These are phyloP conservation scores for Glareola pratincola DNA, from an alignment of 2,113 vertebrate genomes.

Conservation along the genomic window DNA sequence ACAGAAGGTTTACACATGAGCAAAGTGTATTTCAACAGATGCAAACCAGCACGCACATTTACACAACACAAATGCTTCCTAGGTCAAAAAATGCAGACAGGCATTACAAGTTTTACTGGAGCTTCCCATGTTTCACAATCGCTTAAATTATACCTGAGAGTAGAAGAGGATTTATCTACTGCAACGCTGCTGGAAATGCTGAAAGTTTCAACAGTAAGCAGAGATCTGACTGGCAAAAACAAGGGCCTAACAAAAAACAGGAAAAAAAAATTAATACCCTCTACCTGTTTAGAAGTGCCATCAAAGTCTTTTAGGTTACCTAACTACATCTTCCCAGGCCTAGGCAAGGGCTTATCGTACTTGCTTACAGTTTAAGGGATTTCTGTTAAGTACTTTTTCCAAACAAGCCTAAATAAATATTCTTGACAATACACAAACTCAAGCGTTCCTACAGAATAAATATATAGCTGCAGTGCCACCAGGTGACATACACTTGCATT, in stretches of 20 bases:
- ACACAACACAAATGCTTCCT: neutral
- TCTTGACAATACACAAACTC: neutral
- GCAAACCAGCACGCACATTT: neutral
- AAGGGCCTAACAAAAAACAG: conserved; percentile 79
- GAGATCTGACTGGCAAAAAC: conserved; percentile 87
- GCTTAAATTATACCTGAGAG: conserved; percentile 82
- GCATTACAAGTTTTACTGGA: neutral
- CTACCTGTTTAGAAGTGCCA: neutral
- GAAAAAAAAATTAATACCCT: neutral
- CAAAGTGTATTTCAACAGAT: neutral
- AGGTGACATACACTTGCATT: neutral
- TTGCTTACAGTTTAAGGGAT: neutral
- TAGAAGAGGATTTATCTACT: conserved; percentile 91
- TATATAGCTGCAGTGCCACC: neutral
- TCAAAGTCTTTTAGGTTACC: neutral
- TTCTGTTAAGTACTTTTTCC: neutral
- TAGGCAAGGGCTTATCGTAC: neutral
- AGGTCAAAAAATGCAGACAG: neutral
- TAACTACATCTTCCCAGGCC: neutral
- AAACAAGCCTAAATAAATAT: neutral
- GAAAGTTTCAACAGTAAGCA: conserved; percentile 94
- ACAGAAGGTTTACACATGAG: neutral
- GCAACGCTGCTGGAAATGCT: conserved; percentile 94
- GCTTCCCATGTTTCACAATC: neutral
- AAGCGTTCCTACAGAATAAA: neutral